These are phyloP conservation scores for Tetropium fuscum DNA, from an alignment of 2,888 invertebrate species.

Conservation along the genomic window DNA sequence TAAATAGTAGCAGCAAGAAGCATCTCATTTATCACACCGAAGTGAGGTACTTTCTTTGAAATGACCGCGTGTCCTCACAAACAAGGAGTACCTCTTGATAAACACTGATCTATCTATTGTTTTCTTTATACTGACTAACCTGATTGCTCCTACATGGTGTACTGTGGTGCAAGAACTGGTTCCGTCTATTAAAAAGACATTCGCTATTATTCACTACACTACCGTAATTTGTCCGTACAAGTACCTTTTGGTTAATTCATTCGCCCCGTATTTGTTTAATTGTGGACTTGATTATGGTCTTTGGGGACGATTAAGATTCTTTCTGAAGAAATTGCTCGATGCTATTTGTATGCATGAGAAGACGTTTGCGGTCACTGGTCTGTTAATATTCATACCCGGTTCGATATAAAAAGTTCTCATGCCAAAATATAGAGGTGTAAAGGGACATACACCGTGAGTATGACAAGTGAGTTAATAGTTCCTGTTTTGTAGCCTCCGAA, in stretches of 20 bases:
- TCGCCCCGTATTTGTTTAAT: slow-evolving; percentile 5
- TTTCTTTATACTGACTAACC: slow-evolving; percentile 47
- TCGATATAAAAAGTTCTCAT: not conserved
- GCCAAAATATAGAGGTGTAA: not conserved
- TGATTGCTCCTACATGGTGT: slow-evolving; percentile 46
- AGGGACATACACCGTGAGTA: not conserved
- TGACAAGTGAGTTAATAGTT: too few species aligned
- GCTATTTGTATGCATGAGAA: slow-evolving; percentile 1
- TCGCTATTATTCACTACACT: slow-evolving; percentile 31
- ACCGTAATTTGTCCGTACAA: slow-evolving; percentile 17
- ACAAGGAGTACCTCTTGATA: slow-evolving; percentile 13
- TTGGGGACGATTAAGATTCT: slow-evolving; percentile 12
- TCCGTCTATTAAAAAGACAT: slow-evolving; percentile 36
- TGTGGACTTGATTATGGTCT: not conserved
- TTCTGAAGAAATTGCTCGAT: slow-evolving; percentile 12
- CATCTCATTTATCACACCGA: not conserved
- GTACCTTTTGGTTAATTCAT: slow-evolving; percentile 9
- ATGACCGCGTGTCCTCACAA: not conserved
- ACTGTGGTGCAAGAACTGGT: slow-evolving; percentile 37
- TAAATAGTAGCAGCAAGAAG: too few species aligned
- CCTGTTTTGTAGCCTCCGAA: too few species aligned
- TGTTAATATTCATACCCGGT: too few species aligned
- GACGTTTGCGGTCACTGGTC: not conserved
- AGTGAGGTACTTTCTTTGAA: not conserved
- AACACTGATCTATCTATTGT: slow-evolving; percentile 37